Conservation (phyloP, 2,888 invertebrate species). For the Candidula unifasciata region DNA sequence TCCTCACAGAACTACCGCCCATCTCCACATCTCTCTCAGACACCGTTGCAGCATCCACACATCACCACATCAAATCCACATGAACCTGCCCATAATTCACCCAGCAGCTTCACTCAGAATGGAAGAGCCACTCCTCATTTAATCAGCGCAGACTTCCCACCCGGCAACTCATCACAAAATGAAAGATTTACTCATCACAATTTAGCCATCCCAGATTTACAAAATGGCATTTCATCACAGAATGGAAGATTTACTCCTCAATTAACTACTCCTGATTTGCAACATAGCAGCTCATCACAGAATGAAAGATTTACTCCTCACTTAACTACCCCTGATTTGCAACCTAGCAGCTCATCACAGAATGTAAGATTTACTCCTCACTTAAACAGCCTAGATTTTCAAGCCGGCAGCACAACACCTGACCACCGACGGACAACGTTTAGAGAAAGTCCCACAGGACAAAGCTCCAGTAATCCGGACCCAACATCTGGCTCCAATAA, state of each 20-base stretch:
- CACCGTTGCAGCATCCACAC: background rate
- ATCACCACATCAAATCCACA: background rate
- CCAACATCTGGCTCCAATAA: slow-evolving; percentile 61
- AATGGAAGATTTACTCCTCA: background rate
- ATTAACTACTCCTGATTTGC: background rate
- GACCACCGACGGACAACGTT: background rate
- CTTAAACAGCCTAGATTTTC: background rate
- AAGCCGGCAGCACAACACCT: background rate
- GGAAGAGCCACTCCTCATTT: too few species aligned
- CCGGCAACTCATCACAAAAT: background rate
- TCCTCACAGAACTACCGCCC: slow-evolving; percentile 18
- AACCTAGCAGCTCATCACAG: background rate
- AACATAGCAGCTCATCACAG: background rate
- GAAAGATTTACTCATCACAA: background rate
- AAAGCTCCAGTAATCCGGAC: slow-evolving; percentile 68
- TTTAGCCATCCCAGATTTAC: too few species aligned
- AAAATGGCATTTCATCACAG: background rate
- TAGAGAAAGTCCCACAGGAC: slow-evolving; percentile 69
- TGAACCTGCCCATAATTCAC: background rate
- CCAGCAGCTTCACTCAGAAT: too few species aligned
- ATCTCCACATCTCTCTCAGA: slow-evolving; percentile 15
- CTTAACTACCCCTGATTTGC: too few species aligned
- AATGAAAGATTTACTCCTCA: background rate
- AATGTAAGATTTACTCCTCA: background rate
- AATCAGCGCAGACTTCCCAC: too few species aligned